These are phyloP conservation scores for Brachymystax lenok DNA, from an alignment of 2,797 vertebrate species.

Conservation along the genomic window DNA sequence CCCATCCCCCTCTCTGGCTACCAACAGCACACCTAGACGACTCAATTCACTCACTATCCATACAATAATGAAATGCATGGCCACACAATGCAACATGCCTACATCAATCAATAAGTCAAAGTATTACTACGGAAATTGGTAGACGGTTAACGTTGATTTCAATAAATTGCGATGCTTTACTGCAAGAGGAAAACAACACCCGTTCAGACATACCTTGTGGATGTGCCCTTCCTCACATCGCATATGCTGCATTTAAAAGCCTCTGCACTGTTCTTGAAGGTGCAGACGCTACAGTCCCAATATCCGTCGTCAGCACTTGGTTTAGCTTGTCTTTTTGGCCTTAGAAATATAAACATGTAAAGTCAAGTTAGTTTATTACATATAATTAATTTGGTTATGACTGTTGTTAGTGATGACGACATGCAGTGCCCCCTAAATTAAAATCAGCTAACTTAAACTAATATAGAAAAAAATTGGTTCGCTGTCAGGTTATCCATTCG, in stretches of 20 bases:
- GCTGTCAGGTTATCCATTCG: neutral
- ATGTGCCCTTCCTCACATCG: constrained; percentile 99
- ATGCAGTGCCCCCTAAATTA: neutral
- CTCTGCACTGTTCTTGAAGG: constrained; percentile 97
- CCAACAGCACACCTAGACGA: constrained; percentile 45
- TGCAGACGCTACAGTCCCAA: constrained; percentile 99
- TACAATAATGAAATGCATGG: constrained; percentile 31
- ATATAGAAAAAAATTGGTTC: neutral
- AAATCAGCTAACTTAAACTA: neutral
- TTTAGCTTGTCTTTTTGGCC: constrained; percentile 99
- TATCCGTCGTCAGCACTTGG: constrained; percentile 93
- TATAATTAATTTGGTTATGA: constrained; percentile 27
- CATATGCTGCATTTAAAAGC: constrained; percentile 99
- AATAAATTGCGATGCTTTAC: constrained; percentile 62
- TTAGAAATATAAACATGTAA: constrained; percentile 62
- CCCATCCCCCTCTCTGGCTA: constrained; percentile 13
- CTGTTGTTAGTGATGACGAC: constrained; percentile 4
- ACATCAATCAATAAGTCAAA: constrained; percentile 51
- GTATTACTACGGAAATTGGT: constrained; percentile 44
- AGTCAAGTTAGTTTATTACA: constrained; percentile 58
- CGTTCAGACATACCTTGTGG: constrained; percentile 87
- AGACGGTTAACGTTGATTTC: constrained; percentile 66
- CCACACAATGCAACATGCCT: constrained; percentile 13
- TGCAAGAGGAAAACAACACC: constrained; percentile 30
- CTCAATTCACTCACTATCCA: constrained; percentile 34